These are phyloP conservation scores for Ptilorrhoa leucosticta DNA, from an alignment of 2,113 vertebrate genomes.

Conservation along the genomic window DNA sequence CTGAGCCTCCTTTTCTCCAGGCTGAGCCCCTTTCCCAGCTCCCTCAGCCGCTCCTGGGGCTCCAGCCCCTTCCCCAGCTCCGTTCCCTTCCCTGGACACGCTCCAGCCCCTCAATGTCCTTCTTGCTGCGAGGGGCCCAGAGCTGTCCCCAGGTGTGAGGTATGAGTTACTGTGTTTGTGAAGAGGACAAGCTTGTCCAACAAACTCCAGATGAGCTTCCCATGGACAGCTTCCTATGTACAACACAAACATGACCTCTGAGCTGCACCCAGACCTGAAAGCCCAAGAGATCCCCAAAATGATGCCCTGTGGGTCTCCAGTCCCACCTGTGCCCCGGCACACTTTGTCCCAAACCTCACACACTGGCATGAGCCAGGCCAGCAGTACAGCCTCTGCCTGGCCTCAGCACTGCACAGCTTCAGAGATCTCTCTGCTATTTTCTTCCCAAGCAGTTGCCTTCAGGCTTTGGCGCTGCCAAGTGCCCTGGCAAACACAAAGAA, in stretches of 20 bases:
- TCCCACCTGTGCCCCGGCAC: neutral
- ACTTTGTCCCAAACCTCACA: neutral
- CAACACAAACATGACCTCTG: neutral
- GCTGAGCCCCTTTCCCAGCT: neutral
- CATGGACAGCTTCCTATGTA: neutral
- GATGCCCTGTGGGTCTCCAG: accelerated
- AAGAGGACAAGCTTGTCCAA: neutral
- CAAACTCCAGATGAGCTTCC: neutral
- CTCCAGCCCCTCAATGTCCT: neutral
- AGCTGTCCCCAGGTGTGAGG: accelerated
- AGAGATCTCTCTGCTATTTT: neutral
- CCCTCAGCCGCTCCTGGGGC: neutral
- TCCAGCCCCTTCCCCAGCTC: neutral
- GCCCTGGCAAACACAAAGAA: neutral
- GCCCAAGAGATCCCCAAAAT: neutral
- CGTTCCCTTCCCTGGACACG: accelerated
- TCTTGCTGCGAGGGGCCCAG: neutral
- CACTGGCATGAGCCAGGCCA: neutral
- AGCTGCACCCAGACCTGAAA: neutral
- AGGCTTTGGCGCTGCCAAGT: neutral
- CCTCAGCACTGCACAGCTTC: neutral
- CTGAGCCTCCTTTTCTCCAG: neutral
- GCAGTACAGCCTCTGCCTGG: neutral
- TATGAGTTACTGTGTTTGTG: neutral
- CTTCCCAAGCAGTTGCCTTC: neutral